Evolutionary conservation across 2,797 vertebrate species (phyloP), one percentile per base, ranked within the genome.

Genomic region (Sebastiscus tertius): DNA sequence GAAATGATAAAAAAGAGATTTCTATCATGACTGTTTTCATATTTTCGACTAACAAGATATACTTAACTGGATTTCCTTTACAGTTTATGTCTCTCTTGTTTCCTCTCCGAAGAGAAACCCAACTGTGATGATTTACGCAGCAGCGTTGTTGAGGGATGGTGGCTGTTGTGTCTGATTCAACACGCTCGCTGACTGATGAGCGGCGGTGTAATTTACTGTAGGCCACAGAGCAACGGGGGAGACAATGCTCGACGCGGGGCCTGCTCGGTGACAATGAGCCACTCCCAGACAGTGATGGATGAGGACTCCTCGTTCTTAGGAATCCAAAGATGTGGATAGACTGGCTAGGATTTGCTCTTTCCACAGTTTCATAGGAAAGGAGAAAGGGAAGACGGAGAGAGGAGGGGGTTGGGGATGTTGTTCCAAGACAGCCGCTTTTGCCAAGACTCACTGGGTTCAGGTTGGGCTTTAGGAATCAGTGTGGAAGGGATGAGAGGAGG

Each of bases 331-430:
- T 81, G 77, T 87, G 86, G 83, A 91, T 64, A 20, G 73, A 79
- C 87, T 93, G 89, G 91, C 90, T 58, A 24, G 26, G 62, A 78
- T 72, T 72, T 34, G 58, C 61, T 91, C 86, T 95, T 93, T 94
- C 91, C 89, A 91, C 86, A 80, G 62, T 62, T 90, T 88, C 79
- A 74, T 81, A 83, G 82, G 84, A 90, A 92, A 87, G 72, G 76
- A 83, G 83, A 87, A 82, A 80, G 77, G 78, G 82, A 86, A 85
- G 86, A 82, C 72, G 77, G 81, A 69, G 80, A 79, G 75, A 68
- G 71, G 72, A 60, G 77, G 83, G 73, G 77, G 63, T n/a, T 49
- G n/a, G 66, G 63, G 82, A 65, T 82, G 84, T 81, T 79, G 83
- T 86, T 92, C 89, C 92, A 94, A 91, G 77, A 59, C 77, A 3